Evolutionary conservation across 2,797 vertebrate genomes (phyloP).

Genomic region (Natrix natrix): DNA sequence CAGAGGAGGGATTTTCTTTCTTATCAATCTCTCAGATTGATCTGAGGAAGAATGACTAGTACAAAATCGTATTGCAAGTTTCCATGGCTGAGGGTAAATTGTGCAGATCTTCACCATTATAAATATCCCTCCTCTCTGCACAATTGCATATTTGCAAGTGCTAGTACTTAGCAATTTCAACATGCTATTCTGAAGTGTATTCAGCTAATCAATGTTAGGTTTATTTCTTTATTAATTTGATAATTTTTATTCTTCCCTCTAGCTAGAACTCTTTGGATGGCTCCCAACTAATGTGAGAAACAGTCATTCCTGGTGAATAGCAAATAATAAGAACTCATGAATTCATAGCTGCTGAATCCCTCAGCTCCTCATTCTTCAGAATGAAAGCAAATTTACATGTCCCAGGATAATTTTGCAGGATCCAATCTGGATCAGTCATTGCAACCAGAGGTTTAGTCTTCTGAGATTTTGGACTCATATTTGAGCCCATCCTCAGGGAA

Average conservation of each 20-base stretch:
- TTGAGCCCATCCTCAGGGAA: neutral
- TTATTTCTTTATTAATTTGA: neutral
- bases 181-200: neutral
- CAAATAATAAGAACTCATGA: neutral
- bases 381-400: neutral
- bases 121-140: neutral
- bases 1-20: neutral
- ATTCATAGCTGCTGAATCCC: neutral
- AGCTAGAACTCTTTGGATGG: slow-evolving; percentile 17
- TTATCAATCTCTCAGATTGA: neutral
- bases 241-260: neutral
- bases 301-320: neutral
- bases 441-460: neutral
- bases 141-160: neutral
- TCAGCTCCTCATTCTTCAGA: neutral
- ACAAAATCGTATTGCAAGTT: neutral
- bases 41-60: neutral
- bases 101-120: neutral
- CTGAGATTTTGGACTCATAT: neutral
- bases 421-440: neutral
- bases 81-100: neutral
- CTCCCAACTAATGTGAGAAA: neutral
- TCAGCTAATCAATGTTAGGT: neutral
- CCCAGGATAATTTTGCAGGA: neutral
- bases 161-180: neutral